Evolutionary conservation across 1,140 invertebrate species (phyloP), one percentile per base, ranked within the genome.

Genomic region (Drosophila sulfurigaster): DNA sequence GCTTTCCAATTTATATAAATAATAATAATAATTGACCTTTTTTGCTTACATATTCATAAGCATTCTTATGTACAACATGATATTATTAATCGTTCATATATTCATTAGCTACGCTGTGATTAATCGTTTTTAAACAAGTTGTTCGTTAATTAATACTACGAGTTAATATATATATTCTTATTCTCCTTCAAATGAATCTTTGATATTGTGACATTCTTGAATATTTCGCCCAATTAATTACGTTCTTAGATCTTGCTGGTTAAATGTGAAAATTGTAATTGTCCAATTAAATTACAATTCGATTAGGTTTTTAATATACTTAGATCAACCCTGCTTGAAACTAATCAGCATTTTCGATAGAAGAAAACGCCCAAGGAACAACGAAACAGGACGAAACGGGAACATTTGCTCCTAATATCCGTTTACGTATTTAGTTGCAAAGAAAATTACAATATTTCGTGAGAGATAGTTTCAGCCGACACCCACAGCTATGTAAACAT

Each of bases 371-470:
- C 30, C 3, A 32, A 2, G 11, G 32, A 65, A 15, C 54, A 30
- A 6, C 15, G 25, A 25, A 5, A 25, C 20, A 16, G 71, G 52
- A 16, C 15, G 16, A 51, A 25, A 60, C 15, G 67, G 57, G 59
- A 62, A 87, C 69, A 82, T 82, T 78, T 75, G 70, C 70, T 70
- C 75, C 81, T 75, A 89, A 83, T 89, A 88, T 88, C 85, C 78
- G 65, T 74, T 88, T 88, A 89, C 80, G 74, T 88, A 79, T 88
- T 88, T 75, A 73, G 80, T 75, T 78, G 65, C 78, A 78, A 25
- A 65, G 78, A 79, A 85, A 89, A 89, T 89, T 81, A 89, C 78
- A 85, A 89, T 85, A 81, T 89, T 89, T 81, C 81, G 75, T 81
- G 81, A 72, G 74, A 78, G 67, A 68, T 75, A 82, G 70, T 88